Evolutionary conservation across 2,797 vertebrate genomes (phyloP), one percentile per base, ranked within the genome.

Genomic region (Columba guinea): DNA sequence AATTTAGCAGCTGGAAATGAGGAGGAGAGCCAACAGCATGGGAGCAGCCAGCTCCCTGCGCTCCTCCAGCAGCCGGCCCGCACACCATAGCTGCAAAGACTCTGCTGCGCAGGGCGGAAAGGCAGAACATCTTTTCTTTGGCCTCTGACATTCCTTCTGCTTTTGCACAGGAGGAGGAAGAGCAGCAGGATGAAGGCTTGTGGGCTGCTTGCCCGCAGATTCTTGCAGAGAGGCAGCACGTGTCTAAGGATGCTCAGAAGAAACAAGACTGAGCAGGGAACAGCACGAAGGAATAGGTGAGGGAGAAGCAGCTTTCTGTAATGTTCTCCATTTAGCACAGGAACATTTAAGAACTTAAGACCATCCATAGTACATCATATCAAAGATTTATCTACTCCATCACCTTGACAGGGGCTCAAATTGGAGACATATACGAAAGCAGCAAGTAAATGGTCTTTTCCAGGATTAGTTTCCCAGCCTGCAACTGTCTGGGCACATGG

Each of bases 401-500:
- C 51, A 15, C 10, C 59, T 51, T 89, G 63, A 56, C 71, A 49
- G 75, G 11, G 44, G 37, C 79, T 94, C 48, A 15, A 7, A 10
- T 11, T 78, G 75, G 49, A 84, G 74, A 19, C 10, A 9, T 41
- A 41, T 7, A 37, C 48, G 78, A 52, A 51, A 63, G 24, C 51
- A 60, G 23, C 1, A 16, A 81, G 82, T 65, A 71, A 93, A 55
- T 9, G 11, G 10, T 39, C 35, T 75, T 84, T 53, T 22, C 27
- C 75, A 84, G 53, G 65, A 13, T 39, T 63, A 53, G 15, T 67
- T 75, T 71, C 60, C 62, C 70, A 78, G 58, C 67, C 67, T 83
- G 60, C 46, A 11, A 10, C 14, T 0, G 0, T 34, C 68, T 52
- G 9, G 4, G 44, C 65, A 49, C 8, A 4, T 7, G 59, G 46